Evolutionary conservation across 2,888 invertebrate genomes (phyloP).

Genomic region (Crioceris asparagi): DNA sequence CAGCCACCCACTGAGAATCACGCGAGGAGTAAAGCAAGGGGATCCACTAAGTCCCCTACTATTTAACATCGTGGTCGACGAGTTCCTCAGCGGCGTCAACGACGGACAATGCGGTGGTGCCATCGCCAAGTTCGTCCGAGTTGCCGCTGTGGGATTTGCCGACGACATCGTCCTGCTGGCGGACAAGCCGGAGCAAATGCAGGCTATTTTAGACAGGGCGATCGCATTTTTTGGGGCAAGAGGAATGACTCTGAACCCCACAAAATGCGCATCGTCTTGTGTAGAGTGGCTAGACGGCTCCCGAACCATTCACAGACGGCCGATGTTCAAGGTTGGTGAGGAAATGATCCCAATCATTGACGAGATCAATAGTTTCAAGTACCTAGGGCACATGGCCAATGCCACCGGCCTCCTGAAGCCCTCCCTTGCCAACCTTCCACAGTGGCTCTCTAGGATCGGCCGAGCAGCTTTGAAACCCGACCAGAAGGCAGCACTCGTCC

Average conservation of each 20-base stretch:
- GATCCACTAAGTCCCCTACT: constrained; percentile 30
- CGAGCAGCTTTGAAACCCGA: constrained; percentile 33
- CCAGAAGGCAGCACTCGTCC: constrained; percentile 29
- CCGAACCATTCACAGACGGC: background rate
- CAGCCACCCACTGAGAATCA: constrained; percentile 11
- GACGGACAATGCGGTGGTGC: background rate
- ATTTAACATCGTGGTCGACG: constrained; percentile 24
- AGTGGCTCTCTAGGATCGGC: constrained; percentile 22
- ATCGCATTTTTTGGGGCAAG: constrained; percentile 10
- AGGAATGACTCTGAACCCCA: constrained; percentile 15
- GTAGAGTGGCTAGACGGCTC: background rate
- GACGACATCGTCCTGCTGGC: constrained; percentile 18
- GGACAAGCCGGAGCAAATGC: background rate
- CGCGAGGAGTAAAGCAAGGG: constrained; percentile 34
- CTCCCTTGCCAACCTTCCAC: constrained; percentile 10
- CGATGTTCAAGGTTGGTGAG: background rate
- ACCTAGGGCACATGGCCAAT: constrained; percentile 15
- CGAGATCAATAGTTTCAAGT: constrained; percentile 12
- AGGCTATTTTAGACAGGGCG: background rate
- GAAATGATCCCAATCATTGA: constrained; percentile 1
- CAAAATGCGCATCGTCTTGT: constrained; percentile 1
- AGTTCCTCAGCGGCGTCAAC: constrained; percentile 13
- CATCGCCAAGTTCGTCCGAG: background rate
- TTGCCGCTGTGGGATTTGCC: constrained; percentile 15
- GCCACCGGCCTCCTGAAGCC: constrained; percentile 14